Conservation (phyloP, 2,113 vertebrate genomes). For the Cariama cristata region DNA sequence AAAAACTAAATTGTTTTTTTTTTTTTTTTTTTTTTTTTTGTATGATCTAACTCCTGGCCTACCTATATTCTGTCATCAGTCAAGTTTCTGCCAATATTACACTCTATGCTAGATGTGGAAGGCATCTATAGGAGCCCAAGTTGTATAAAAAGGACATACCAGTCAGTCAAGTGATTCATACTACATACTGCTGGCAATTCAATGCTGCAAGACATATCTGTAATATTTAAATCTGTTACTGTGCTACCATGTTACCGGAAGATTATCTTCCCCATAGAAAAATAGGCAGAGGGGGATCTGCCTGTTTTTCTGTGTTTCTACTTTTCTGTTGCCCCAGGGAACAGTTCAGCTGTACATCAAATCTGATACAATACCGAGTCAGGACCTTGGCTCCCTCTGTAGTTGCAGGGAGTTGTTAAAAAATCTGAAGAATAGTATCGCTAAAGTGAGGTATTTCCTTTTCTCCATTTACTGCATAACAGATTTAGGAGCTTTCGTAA, state of each 20-base stretch:
- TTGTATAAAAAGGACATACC: background rate
- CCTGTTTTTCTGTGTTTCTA: background rate
- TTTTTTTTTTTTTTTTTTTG: too few relatives aligned
- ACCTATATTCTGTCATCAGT: background rate
- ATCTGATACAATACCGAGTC: fast-evolving
- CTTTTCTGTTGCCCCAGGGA: background rate
- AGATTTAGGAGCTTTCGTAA: background rate
- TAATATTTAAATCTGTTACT: background rate
- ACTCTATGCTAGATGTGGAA: background rate
- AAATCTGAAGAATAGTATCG: background rate
- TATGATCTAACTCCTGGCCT: background rate
- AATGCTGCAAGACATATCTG: background rate
- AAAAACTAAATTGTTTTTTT: background rate
- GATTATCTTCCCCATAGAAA: background rate
- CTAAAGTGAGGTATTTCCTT: background rate
- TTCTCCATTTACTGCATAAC: background rate
- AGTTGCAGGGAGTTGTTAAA: background rate
- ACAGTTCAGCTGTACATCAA: background rate
- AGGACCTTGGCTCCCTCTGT: background rate
- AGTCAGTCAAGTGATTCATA: background rate
- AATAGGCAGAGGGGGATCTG: background rate
- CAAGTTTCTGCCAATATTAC: background rate
- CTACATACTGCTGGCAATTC: background rate
- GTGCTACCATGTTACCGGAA: background rate
- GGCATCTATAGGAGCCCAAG: background rate